phyloP scores from a whole-genome alignment of 2,888 invertebrate genomes.

The Oegoconia quadripuncta region DNA sequence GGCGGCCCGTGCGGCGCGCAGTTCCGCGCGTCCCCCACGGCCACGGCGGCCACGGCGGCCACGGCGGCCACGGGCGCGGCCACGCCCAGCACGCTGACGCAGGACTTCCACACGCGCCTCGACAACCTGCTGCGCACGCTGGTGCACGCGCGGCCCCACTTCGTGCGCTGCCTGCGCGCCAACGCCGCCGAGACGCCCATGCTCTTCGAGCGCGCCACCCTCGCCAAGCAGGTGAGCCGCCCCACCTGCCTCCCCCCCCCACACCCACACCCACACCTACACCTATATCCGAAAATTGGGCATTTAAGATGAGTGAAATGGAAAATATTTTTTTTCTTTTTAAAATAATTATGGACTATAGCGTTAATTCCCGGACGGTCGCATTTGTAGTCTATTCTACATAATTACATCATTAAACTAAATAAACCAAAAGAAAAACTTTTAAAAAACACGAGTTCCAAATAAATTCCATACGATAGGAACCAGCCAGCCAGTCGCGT shows the following conservation, averaged over 20 bases:
- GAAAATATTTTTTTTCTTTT: too few species aligned
- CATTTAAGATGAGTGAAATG: too few species aligned
- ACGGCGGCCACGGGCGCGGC: conserved; percentile 88
- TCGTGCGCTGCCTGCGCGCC: conserved; percentile 94
- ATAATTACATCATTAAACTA: too few species aligned
- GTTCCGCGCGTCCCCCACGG: conserved; percentile 94
- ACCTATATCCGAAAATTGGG: neutral
- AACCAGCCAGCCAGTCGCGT: too few species aligned
- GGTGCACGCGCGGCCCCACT: conserved; percentile 96
- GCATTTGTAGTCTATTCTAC: too few species aligned
- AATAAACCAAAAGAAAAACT: too few species aligned
- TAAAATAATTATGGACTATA: too few species aligned
- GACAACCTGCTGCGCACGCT: conserved; percentile 94
- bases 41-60: conserved; percentile 85
- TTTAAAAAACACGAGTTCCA: too few species aligned
- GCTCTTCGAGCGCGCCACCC: conserved; percentile 89
- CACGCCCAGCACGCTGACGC: conserved; percentile 92
- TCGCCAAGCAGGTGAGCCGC: conserved; percentile 84
- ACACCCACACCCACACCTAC: neutral
- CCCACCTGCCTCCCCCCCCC: neutral
- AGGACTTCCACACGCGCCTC: conserved; percentile 96
- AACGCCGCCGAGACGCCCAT: conserved; percentile 90
- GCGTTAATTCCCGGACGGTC: too few species aligned
- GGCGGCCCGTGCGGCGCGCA: conserved; percentile 82
- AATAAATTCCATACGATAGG: too few species aligned